phyloP scores from a whole-genome alignment of 2,888 invertebrate species.

The Brachylomia viminalis region DNA sequence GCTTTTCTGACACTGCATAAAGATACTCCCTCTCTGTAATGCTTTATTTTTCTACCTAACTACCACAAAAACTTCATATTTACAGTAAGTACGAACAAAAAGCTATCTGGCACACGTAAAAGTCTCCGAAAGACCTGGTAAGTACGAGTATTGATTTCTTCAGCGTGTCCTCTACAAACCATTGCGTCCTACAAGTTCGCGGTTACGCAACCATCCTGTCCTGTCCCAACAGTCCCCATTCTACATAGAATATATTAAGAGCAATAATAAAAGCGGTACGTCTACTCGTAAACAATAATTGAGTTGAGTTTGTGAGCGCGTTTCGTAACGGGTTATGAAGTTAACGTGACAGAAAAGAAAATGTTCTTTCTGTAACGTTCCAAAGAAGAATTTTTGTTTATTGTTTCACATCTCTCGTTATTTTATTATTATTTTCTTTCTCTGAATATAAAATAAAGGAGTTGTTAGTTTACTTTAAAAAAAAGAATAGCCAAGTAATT shows the following conservation, averaged over 20 bases:
- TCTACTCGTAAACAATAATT: conserved; percentile 69
- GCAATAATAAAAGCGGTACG: conserved; percentile 66
- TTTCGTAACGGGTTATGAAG: conserved; percentile 54
- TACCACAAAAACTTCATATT: not conserved
- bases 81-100: not conserved
- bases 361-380: conserved; percentile 24
- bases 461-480: not conserved
- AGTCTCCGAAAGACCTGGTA: conserved; percentile 42
- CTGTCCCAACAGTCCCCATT: conserved; percentile 49
- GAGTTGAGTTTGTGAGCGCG: conserved; percentile 52
- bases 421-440: conserved; percentile 5
- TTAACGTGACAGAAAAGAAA: conserved; percentile 35
- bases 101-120: conserved; percentile 7
- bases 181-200: conserved; percentile 64
- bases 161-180: conserved; percentile 58
- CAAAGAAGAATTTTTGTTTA: not conserved
- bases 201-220: conserved; percentile 67
- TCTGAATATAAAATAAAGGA: not conserved
- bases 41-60: not conserved
- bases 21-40: not conserved
- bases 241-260: conserved; percentile 69
- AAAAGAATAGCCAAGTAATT: not conserved
- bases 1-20: not conserved
- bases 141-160: conserved; percentile 66
- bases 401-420: not conserved